Evolutionary conservation across 2,888 invertebrate species (phyloP).

Genomic region (Onthophagus sagittarius): DNA sequence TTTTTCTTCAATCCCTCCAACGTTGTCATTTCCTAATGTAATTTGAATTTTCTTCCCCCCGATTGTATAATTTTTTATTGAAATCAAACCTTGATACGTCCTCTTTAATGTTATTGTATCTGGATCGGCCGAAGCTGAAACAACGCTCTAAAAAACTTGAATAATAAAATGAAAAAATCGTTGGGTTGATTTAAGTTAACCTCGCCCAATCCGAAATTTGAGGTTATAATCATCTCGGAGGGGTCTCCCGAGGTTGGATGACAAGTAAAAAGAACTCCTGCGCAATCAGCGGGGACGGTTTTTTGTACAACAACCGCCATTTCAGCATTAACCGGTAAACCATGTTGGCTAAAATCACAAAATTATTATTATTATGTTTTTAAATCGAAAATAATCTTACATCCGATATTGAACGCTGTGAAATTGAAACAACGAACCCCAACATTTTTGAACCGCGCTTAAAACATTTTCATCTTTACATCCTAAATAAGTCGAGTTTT

Average conservation of each 20-base stretch:
- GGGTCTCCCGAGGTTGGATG: constrained; percentile 73
- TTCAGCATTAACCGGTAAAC: constrained; percentile 62
- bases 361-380: no score
- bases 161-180: no score
- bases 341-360: constrained; percentile 59
- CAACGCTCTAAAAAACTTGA: constrained; percentile 61
- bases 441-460: constrained; percentile 64
- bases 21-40: constrained; percentile 42
- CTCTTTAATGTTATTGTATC: constrained; percentile 64
- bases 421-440: constrained; percentile 76
- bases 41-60: constrained; percentile 57
- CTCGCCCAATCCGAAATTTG: constrained; percentile 81
- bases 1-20: constrained; percentile 28
- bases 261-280: constrained; percentile 76
- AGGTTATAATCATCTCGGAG: constrained; percentile 64
- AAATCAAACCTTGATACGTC: constrained; percentile 51
- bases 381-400: no score
- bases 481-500: constrained; percentile 75
- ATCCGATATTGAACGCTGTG: constrained; percentile 77
- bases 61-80: constrained; percentile 48
- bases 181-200: no score
- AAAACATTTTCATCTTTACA: constrained; percentile 56
- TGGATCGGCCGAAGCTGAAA: constrained; percentile 73
- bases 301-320: constrained; percentile 81
- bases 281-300: constrained; percentile 67